Percentiles rank a stretch among this genome's conserved stretches.
Evolutionary conservation across 2,888 invertebrate species (phyloP).

Genomic region (Formica aserva): DNA sequence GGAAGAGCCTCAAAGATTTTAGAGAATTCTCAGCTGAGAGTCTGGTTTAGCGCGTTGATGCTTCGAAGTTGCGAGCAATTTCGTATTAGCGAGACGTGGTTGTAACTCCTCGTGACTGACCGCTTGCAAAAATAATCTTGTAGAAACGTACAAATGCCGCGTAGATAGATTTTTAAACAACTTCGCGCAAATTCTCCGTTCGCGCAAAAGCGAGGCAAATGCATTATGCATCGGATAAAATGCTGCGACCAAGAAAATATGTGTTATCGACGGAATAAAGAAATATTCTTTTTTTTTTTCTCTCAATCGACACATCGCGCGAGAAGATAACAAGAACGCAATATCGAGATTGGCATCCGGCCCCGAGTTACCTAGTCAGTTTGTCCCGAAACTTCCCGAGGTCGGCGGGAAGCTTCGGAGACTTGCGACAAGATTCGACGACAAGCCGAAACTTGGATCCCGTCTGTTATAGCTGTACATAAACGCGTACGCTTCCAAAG

Average conservation of each 20-base stretch:
- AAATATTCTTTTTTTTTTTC: not conserved
- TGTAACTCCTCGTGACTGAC: conserved; percentile 2
- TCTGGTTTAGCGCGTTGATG: conserved; percentile 16
- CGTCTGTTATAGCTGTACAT: not conserved
- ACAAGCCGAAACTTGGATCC: conserved; percentile 12
- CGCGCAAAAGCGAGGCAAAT: conserved; percentile 9
- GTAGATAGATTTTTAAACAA: conserved; percentile 19
- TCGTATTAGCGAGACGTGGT: conserved; percentile 9
- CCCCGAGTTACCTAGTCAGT: not conserved
- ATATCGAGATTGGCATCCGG: not conserved
- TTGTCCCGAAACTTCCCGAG: conserved; percentile 5
- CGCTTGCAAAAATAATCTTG: conserved; percentile 36
- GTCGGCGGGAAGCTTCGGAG: not conserved
- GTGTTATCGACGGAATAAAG: conserved; percentile 35
- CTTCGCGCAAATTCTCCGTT: not conserved
- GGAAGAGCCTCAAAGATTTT: conserved; percentile 36
- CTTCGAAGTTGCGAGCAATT: conserved; percentile 35
- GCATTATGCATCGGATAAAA: conserved; percentile 44
- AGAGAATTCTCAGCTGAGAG: conserved; percentile 7
- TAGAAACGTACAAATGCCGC: not conserved
- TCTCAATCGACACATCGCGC: not conserved
- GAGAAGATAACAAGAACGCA: conserved; percentile 1
- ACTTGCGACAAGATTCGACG: not conserved
- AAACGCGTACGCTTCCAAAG: not conserved
- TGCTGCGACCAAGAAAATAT: not conserved